phyloP scores from a whole-genome alignment of 1,140 invertebrate genomes.

The Gonioctena quinquepunctata region DNA sequence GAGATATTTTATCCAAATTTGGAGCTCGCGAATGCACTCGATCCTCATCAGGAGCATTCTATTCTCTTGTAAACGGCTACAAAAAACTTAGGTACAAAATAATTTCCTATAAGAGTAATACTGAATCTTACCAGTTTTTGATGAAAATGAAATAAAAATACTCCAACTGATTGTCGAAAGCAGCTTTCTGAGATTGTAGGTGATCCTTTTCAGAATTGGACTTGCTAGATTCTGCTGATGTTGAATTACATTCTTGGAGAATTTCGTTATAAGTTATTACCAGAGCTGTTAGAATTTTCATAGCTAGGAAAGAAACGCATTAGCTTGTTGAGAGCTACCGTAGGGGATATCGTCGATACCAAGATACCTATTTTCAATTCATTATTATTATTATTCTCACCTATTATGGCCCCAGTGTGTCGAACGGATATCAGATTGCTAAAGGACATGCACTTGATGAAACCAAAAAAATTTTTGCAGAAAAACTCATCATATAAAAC shows the following conservation, averaged over 20 bases:
- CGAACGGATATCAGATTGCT: conserved; percentile 4
- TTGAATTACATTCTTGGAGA: too few species aligned
- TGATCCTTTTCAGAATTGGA: background rate
- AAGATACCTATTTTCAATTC: too few species aligned
- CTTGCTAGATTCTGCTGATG: too few species aligned
- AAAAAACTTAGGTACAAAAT: background rate
- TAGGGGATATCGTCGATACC: too few species aligned
- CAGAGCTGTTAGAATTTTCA: conserved; percentile 20
- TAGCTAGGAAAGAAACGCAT: conserved; percentile 4
- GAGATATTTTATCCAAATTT: conserved; percentile 8
- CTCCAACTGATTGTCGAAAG: conserved; percentile 11
- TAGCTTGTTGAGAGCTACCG: background rate
- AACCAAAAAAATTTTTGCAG: background rate
- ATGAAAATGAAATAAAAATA: conserved; percentile 23
- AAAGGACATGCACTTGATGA: conserved; percentile 19
- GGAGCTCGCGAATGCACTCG: conserved; percentile 9
- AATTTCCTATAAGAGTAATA: background rate
- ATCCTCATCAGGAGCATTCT: conserved; percentile 6
- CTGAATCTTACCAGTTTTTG: conserved; percentile 18
- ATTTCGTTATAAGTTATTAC: conserved; percentile 1
- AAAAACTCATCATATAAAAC: conserved; percentile 17
- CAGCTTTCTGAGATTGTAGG: background rate
- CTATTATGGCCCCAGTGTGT: conserved; percentile 18
- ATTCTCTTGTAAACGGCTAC: conserved; percentile 18
- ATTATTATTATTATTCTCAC: conserved; percentile 4